Base-by-base conservation (phyloP, 1,140 invertebrate genomes). In the Homalodisca vitripennis region DNA sequence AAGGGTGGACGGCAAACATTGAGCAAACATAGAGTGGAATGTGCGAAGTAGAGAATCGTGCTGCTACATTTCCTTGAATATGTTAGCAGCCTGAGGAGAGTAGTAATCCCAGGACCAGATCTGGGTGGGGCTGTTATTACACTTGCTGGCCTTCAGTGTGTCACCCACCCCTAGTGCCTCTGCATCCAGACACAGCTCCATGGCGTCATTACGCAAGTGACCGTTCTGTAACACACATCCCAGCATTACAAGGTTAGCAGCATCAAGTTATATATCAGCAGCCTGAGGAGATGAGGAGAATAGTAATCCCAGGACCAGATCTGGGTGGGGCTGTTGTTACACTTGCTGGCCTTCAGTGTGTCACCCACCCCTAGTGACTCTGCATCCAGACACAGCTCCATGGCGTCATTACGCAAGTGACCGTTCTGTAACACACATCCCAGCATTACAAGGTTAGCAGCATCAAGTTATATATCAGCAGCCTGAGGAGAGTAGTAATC, bases 111-210 rank as follows among this genome's bases (percentile, higher is more conserved):
- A 69, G 1, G 67, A 29, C 67, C 67, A 69, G 26, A 69, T 17
- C 34, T 69, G 67, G 6, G 67, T 41, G 31, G 53, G 20, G 32
- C 53, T 13, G 53, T 2, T 20, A 34, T 27, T 63, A 26, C 53
- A 63, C 53, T 17, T 62, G 57, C 29, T 31, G 3, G 62, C 62
- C 27, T 27, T 31, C n/a, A 64, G 62, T 12, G 24, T 32, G 14
- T 41, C 30, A 17, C 30, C 29, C 14, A 32, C 32, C 3, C 20
- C 26, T 13, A 79, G 29, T 17, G 72, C 71, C 64, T 75, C 76
- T 20, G 73, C 74, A 69, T 82, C 80, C 1, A 82, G 71, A 60
- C 80, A 82, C 29, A 80, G 72, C 2, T 77, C 76, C 26, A 78
- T 80, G 24, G 72, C 68, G 62, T 77, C 72, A 46, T 82, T 77